A percentile compares a stretch with the other conserved stretches of the same genome.
phyloP scores from a whole-genome alignment of 2,888 invertebrate genomes.

The Diabrotica balteata region DNA sequence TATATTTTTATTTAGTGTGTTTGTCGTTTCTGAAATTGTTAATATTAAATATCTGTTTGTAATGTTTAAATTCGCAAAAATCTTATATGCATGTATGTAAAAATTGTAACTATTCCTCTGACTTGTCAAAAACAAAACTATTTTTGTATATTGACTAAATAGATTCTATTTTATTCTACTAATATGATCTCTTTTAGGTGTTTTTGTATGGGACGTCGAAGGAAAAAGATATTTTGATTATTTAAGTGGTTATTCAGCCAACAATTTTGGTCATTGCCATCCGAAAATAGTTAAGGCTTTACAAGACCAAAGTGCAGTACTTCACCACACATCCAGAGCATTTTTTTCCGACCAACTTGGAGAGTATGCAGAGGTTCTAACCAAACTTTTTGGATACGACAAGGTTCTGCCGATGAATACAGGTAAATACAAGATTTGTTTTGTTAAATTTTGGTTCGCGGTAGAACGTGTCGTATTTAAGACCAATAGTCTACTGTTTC shows the following conservation, averaged over 20 bases:
- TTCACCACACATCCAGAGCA: conserved; percentile 78
- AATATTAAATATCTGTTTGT: no score
- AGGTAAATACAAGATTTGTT: conserved; percentile 57
- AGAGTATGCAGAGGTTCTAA: conserved; percentile 76
- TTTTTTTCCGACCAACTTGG: conserved; percentile 78
- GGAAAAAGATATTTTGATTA: conserved; percentile 81
- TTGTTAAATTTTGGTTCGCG: not conserved
- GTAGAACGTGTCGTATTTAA: no score
- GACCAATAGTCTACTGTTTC: no score
- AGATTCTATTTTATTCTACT: no score
- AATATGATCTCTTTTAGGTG: conserved; percentile 62
- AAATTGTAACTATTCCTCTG: no score
- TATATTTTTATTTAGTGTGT: no score
- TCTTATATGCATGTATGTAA: no score
- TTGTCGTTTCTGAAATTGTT: no score
- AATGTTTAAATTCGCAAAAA: no score
- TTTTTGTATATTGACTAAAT: no score
- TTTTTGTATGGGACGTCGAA: conserved; percentile 81
- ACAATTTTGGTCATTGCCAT: conserved; percentile 83
- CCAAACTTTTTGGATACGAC: conserved; percentile 75
- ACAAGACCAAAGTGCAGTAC: conserved; percentile 64
- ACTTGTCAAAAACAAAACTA: no score
- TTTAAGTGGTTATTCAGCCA: conserved; percentile 81
- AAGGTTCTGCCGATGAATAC: conserved; percentile 86
- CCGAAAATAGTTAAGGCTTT: conserved; percentile 72